phyloP scores from a whole-genome alignment of 2,888 invertebrate species.

The Amphipoea lucens region DNA sequence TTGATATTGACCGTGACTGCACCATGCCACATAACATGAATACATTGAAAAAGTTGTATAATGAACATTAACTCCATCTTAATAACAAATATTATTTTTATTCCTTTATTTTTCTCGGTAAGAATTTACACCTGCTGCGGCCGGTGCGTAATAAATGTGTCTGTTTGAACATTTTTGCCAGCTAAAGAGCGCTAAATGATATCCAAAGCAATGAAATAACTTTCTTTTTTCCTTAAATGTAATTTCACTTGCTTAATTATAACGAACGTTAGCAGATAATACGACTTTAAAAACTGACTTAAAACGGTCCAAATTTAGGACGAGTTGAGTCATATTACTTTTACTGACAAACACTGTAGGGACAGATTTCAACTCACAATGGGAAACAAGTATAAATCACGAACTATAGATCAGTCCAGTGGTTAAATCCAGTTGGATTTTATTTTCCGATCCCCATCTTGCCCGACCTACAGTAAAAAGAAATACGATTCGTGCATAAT shows the following conservation, averaged over 20 bases:
- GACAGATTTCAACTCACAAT: neutral
- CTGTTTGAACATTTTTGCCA: neutral
- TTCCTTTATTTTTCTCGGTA: constrained; percentile 12
- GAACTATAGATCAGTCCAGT: neutral
- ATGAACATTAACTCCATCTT: constrained; percentile 4
- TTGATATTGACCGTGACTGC: constrained; percentile 41
- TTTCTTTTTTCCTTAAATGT: neutral
- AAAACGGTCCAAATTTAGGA: neutral
- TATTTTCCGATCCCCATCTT: neutral
- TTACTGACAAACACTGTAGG: neutral
- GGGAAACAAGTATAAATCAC: no score
- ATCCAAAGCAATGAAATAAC: neutral
- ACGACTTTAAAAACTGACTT: neutral
- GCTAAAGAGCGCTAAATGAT: no score
- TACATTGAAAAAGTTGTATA: constrained; percentile 29
- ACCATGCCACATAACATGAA: constrained; percentile 33
- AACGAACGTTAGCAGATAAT: neutral
- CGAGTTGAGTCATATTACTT: neutral
- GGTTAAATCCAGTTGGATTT: neutral
- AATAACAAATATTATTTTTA: constrained; percentile 7
- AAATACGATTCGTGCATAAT: neutral
- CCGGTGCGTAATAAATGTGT: neutral
- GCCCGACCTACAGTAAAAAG: neutral
- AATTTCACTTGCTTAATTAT: neutral
- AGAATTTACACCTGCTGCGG: neutral